A percentile compares a stretch with the other conserved stretches of the same genome.
Evolutionary conservation across 2,888 invertebrate species (phyloP).

Genomic region (Tanypteryx hageni): DNA sequence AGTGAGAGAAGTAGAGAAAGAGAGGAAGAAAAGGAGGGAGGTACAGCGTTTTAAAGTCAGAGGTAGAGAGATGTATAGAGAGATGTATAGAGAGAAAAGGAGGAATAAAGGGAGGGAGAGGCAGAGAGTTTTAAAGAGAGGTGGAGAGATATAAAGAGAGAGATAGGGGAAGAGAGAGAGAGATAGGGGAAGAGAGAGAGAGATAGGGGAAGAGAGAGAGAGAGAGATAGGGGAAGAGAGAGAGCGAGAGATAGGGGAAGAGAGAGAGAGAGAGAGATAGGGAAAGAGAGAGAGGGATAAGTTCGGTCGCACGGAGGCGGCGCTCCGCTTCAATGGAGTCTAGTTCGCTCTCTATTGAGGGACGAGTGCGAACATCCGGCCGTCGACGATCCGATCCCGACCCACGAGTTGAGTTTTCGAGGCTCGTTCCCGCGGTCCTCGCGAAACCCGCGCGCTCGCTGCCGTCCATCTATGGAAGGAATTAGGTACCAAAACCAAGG

Average conservation of each 20-base stretch:
- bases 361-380: slow-evolving; percentile 45
- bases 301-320: background rate
- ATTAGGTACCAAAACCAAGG: too few species aligned
- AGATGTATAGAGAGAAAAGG: background rate
- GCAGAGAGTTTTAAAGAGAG: too few species aligned
- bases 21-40: background rate
- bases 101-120: too few species aligned
- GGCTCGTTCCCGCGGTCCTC: background rate
- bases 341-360: slow-evolving; percentile 4
- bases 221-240: background rate
- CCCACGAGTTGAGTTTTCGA: background rate
- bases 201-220: background rate
- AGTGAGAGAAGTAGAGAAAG: background rate
- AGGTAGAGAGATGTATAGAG: background rate
- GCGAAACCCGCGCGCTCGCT: background rate
- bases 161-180: background rate
- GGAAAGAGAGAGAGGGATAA: background rate
- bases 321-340: slow-evolving; percentile 50
- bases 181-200: background rate
- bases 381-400: background rate
- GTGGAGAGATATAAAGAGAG: background rate
- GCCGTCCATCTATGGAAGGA: background rate
- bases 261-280: background rate
- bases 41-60: too few species aligned
- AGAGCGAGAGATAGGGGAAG: background rate